Evolutionary conservation across 2,797 vertebrate species (phyloP), one percentile per base, ranked within the genome.

Genomic region (Dendrocincla tyrannina): DNA sequence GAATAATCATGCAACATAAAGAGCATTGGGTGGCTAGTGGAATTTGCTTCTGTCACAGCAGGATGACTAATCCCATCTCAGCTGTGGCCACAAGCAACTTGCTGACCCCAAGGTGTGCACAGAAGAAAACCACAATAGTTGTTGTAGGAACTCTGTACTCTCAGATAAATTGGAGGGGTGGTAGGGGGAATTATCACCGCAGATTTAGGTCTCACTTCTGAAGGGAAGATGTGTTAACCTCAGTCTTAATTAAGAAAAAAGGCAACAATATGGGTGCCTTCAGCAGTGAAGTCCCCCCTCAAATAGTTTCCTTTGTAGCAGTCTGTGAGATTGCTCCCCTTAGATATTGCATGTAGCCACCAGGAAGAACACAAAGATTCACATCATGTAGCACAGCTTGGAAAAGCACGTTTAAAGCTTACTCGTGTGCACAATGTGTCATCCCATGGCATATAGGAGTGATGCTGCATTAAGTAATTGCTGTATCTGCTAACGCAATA

Each of bases 391-490:
- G 32, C 6, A 5, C 17, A 69, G 14, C 44, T 84, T 70, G 25
- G 25, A 46, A 77, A 89, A 75, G 23, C 5, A 59, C 7, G 4
- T 33, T 59, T 81, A 30, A 30, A 67, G 6, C 10, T 77, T 39
- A 39, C 3, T 75, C 5, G n/a, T 4, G 15, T 50, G n/a, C 46
- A 70, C 1, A 0, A 4, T 14, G 32, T 4, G 1, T 37, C 41
- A 52, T 60, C 28, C 25, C 2, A 1, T 33, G 30, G 27, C 42
- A 53, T 27, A 11, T 11, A 17, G 28, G 23, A 47, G 19, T 46
- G 12, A 82, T 2, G 5, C 9, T 56, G 41, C 46, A 58, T 47
- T 47, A 35, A 60, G 64, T 25, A 44, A 58, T 22, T 60, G 30
- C 16, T 62, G 7, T 52, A 42, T 42, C 78, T 70, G 30, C 27